These are phyloP conservation scores for Euleptes europaea DNA, from an alignment of 2,113 vertebrate species.

Conservation along the genomic window DNA sequence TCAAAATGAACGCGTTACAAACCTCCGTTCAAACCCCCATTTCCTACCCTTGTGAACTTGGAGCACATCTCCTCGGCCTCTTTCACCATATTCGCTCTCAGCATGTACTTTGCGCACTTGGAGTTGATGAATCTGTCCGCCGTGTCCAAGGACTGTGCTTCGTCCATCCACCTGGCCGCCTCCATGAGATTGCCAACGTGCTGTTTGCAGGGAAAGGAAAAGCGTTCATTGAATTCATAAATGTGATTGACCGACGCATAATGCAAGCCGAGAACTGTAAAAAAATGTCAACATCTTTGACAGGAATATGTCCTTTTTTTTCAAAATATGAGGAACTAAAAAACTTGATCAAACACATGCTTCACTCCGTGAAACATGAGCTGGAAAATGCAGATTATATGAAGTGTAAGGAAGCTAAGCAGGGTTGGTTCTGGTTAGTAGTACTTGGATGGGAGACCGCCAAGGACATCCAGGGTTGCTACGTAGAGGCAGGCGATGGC, in stretches of 20 bases:
- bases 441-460: no score
- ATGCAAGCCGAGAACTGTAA: not conserved
- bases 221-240: not conserved
- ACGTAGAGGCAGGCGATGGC: no score
- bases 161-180: conserved; percentile 82
- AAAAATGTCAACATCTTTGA: not conserved
- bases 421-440: no score
- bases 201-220: conserved; percentile 55
- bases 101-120: conserved; percentile 82
- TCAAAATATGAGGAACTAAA: not conserved
- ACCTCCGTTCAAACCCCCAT: not conserved
- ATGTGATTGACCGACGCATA: not conserved
- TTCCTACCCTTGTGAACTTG: conserved; percentile 80
- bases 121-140: conserved; percentile 82
- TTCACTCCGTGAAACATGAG: conserved; percentile 4
- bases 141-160: conserved; percentile 82
- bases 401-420: not conserved
- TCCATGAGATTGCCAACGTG: conserved; percentile 81
- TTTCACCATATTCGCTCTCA: conserved; percentile 80
- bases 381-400: not conserved
- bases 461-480: no score
- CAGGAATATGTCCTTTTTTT: not conserved
- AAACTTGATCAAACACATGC: not conserved
- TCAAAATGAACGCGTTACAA: not conserved
- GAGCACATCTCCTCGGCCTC: conserved; percentile 83